These are phyloP conservation scores for Drosophila melanosoma DNA, from an alignment of 2,888 invertebrate genomes.

Conservation along the genomic window DNA sequence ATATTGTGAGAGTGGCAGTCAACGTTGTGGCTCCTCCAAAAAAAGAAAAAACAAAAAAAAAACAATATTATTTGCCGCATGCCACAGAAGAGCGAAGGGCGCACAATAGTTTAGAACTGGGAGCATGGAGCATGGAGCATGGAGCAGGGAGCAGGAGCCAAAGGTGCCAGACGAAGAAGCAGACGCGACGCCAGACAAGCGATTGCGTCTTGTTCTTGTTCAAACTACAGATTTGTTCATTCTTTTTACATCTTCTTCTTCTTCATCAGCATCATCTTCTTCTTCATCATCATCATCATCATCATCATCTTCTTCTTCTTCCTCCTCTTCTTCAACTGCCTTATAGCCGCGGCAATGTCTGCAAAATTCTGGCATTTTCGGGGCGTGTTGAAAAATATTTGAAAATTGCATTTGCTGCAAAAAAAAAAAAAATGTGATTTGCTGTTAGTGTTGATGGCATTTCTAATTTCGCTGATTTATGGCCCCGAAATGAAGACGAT, in stretches of 20 bases:
- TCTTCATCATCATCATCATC: background rate
- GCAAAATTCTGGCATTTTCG: conserved; percentile 13
- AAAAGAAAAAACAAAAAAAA: background rate
- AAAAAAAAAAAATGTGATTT: conserved; percentile 21
- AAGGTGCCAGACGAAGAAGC: conserved; percentile 7
- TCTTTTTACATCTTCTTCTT: conserved; percentile 1
- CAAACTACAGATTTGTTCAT: background rate
- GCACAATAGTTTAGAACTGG: background rate
- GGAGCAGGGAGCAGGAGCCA: background rate
- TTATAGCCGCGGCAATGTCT: conserved; percentile 8
- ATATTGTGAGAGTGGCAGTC: conserved; percentile 9
- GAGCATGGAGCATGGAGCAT: background rate
- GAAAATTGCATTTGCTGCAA: conserved; percentile 56
- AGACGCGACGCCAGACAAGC: conserved; percentile 41
- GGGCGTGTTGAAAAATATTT: conserved; percentile 51
- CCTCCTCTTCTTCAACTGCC: background rate
- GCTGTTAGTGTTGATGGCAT: conserved; percentile 61
- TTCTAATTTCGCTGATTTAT: conserved; percentile 78
- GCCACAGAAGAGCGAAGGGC: conserved; percentile 21
- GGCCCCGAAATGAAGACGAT: conserved; percentile 14
- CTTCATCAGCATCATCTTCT: background rate
- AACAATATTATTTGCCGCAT: conserved; percentile 30
- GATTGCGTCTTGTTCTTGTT: conserved; percentile 21
- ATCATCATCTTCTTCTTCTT: background rate
- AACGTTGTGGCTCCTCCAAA: conserved; percentile 16